Conservation (phyloP, 2,797 vertebrate species). For the Paedocypris micromegethes region DNA sequence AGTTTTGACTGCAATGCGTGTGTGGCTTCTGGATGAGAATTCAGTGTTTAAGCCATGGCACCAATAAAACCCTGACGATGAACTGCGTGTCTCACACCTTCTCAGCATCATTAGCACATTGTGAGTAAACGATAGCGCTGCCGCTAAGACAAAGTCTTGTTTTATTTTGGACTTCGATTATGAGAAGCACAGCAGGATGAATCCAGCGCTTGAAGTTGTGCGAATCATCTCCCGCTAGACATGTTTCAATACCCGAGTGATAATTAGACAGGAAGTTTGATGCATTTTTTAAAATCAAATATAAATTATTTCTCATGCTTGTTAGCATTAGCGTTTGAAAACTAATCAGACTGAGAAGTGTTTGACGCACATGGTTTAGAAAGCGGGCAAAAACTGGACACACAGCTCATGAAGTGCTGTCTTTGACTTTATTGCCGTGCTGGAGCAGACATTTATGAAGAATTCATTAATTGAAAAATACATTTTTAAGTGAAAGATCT, state of each 20-base stretch:
- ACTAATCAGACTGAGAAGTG: too few species aligned
- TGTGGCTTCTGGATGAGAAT: background rate
- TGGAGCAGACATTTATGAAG: too few species aligned
- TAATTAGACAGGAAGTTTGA: constrained; percentile 20
- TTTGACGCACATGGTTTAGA: too few species aligned
- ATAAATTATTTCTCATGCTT: background rate
- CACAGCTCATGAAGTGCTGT: too few species aligned
- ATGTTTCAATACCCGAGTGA: constrained; percentile 12
- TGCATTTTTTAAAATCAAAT: background rate
- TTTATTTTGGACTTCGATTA: background rate
- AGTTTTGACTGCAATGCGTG: background rate
- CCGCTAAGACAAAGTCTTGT: background rate
- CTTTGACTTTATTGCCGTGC: too few species aligned
- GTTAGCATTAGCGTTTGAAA: background rate
- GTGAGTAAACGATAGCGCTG: background rate
- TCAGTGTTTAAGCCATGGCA: background rate
- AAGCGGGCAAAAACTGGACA: too few species aligned
- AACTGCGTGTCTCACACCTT: background rate
- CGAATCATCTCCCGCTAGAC: background rate
- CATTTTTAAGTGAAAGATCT: background rate
- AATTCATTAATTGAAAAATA: too few species aligned
- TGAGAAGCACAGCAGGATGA: background rate
- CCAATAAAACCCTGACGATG: background rate
- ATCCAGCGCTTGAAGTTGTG: background rate
- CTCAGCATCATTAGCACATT: background rate